Evolutionary conservation across 2,888 invertebrate species (phyloP).

Genomic region (Ophion ellenae): DNA sequence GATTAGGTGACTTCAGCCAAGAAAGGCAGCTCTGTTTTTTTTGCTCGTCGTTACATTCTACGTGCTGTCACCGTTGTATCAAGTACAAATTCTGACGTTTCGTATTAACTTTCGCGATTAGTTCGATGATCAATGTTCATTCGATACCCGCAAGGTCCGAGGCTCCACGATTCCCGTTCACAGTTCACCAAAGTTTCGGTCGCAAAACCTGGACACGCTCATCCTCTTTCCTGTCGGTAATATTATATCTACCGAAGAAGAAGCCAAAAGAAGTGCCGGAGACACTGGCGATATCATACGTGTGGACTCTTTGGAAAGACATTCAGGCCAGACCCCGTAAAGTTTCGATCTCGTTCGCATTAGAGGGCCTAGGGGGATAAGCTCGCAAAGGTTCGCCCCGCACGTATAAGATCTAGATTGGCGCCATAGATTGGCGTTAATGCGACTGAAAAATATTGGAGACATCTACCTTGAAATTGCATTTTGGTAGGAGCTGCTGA

Average conservation of each 20-base stretch:
- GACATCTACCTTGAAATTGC: no score
- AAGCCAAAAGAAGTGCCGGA: slow-evolving; percentile 77
- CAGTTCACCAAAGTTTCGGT: slow-evolving; percentile 18
- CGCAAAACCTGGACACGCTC: slow-evolving; percentile 68
- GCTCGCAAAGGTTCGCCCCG: no score
- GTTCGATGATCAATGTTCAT: background rate
- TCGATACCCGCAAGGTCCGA: slow-evolving; percentile 16
- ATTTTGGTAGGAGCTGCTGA: no score
- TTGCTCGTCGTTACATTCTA: background rate
- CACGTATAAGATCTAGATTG: no score
- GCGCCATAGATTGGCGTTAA: no score
- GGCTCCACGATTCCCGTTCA: background rate
- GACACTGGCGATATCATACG: slow-evolving; percentile 68
- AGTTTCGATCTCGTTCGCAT: slow-evolving; percentile 36
- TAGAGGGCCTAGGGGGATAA: no score
- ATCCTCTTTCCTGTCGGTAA: slow-evolving; percentile 77
- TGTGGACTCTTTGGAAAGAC: slow-evolving; percentile 58
- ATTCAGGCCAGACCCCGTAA: slow-evolving; percentile 26
- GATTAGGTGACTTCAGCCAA: slow-evolving; percentile 70
- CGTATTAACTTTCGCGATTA: slow-evolving; percentile 7
- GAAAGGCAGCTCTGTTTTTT: slow-evolving; percentile 31
- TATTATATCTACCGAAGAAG: slow-evolving; percentile 71
- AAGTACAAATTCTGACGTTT: background rate
- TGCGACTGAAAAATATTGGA: no score
- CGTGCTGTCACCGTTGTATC: background rate